Evolutionary conservation across 2,797 vertebrate species (phyloP).

Genomic region (Hipposideros larvatus): DNA sequence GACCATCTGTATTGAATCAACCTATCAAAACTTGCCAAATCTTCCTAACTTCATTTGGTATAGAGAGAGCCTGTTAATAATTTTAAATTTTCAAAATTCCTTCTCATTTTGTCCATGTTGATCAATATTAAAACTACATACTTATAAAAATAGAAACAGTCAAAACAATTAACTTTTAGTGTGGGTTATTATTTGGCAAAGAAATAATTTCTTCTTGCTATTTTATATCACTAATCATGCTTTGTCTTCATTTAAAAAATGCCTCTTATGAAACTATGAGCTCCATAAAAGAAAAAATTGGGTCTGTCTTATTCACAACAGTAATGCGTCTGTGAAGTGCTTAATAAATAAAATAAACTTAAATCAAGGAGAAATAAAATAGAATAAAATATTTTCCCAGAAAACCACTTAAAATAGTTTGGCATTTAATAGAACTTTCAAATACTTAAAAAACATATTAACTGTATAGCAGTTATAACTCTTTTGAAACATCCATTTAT

Average conservation of each 20-base stretch:
- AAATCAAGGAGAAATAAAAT: not conserved
- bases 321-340: not conserved
- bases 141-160: not conserved
- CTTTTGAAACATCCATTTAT: not conserved
- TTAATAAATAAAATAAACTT: not conserved
- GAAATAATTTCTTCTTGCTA: not conserved
- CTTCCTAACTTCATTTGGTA: not conserved
- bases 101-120: not conserved
- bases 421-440: not conserved
- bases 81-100: not conserved
- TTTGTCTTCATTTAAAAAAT: not conserved
- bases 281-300: not conserved
- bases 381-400: constrained; percentile 10
- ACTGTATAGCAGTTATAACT: not conserved
- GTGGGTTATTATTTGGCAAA: not conserved
- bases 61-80: not conserved
- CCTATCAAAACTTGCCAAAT: not conserved
- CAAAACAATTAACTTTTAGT: not conserved
- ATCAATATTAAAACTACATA: not conserved
- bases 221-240: not conserved
- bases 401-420: not conserved
- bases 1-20: not conserved
- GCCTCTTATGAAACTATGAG: not conserved
- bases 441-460: not conserved
- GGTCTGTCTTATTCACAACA: not conserved